Evolutionary conservation across 2,797 vertebrate species (phyloP).

Genomic region (Melopsittacus undulatus): DNA sequence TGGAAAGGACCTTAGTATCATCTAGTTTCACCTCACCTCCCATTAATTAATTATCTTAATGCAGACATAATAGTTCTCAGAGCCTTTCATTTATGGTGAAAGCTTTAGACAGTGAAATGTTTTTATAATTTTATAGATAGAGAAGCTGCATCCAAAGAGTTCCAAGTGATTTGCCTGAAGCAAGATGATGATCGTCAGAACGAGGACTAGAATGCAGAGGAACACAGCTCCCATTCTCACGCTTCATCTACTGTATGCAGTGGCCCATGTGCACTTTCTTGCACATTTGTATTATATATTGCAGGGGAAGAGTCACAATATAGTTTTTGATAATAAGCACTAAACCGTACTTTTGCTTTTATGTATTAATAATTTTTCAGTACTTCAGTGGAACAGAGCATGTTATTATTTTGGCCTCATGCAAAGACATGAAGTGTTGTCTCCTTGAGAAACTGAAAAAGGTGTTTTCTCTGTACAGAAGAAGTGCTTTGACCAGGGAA

Average conservation of each 20-base stretch:
- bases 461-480: background rate
- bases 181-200: constrained; percentile 22
- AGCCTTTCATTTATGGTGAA: background rate
- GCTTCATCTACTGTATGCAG: constrained; percentile 7
- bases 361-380: background rate
- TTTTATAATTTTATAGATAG: constrained; percentile 17
- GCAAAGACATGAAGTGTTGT: background rate
- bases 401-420: background rate
- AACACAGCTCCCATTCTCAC: constrained; percentile 22
- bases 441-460: background rate
- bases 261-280: background rate
- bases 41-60: background rate
- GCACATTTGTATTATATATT: background rate
- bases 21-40: background rate
- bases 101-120: background rate
- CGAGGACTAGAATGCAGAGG: background rate
- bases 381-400: background rate
- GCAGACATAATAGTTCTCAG: background rate
- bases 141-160: background rate
- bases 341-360: background rate
- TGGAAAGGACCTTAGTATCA: background rate
- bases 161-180: constrained; percentile 42
- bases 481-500: background rate
- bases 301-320: background rate
- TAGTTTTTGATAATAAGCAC: background rate